Evolutionary conservation across 2,797 vertebrate species (phyloP).

Genomic region (Sternarchorhynchus goeldii): DNA sequence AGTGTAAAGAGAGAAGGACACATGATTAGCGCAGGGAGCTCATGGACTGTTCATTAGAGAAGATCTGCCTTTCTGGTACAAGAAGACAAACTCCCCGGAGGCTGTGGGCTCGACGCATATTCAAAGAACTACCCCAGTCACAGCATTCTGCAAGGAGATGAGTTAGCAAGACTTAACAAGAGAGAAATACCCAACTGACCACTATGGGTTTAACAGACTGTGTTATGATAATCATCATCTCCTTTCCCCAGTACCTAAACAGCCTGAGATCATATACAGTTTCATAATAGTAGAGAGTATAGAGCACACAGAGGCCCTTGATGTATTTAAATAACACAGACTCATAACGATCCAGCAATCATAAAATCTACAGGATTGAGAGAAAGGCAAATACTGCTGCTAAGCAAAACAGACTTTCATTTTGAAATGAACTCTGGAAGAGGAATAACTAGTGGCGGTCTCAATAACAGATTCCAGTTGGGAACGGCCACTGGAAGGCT

Average conservation of each 20-base stretch:
- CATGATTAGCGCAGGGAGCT: slow-evolving; percentile 28
- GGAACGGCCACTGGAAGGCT: neutral
- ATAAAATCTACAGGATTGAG: too few relatives aligned
- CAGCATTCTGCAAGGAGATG: neutral
- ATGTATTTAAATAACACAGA: too few relatives aligned
- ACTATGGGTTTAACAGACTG: neutral
- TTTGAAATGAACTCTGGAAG: too few relatives aligned
- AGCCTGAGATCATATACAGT: too few relatives aligned
- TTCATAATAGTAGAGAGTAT: too few relatives aligned
- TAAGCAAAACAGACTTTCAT: too few relatives aligned
- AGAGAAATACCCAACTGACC: neutral
- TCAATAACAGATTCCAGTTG: neutral
- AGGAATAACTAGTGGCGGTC: neutral
- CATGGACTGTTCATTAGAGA: slow-evolving; percentile 37
- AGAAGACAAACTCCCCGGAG: slow-evolving; percentile 1
- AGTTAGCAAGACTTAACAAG: neutral
- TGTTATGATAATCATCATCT: neutral
- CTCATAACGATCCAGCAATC: too few relatives aligned
- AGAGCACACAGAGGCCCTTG: too few relatives aligned
- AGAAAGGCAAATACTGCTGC: too few relatives aligned
- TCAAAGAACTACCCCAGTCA: slow-evolving; percentile 9
- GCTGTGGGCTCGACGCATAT: neutral
- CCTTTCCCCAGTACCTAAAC: neutral
- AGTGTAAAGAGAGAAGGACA: slow-evolving; percentile 20
- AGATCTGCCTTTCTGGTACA: slow-evolving; percentile 24